These are phyloP conservation scores for Heterodera filipjevi DNA, from an alignment of 2,888 invertebrate genomes.

Conservation along the genomic window DNA sequence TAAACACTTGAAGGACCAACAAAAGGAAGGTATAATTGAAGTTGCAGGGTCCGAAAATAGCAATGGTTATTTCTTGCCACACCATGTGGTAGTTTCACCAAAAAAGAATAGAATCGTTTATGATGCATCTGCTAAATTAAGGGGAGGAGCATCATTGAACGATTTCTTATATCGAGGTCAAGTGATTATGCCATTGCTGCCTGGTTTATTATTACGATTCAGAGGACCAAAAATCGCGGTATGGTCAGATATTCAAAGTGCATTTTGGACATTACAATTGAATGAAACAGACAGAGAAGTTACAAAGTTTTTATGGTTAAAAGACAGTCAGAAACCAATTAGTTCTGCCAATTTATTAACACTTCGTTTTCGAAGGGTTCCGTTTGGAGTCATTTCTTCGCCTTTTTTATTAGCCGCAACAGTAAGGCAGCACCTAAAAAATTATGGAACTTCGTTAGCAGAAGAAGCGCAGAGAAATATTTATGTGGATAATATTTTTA, in stretches of 20 bases:
- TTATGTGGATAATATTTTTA: constrained; percentile 45
- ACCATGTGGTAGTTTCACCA: constrained; percentile 15
- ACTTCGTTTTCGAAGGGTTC: constrained; percentile 33
- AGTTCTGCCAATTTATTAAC: constrained; percentile 29
- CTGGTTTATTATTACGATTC: constrained; percentile 32
- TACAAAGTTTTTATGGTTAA: constrained; percentile 41
- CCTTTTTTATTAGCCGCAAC: constrained; percentile 32
- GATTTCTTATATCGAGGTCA: constrained; percentile 40
- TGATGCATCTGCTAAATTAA: constrained; percentile 42
- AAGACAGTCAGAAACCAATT: neutral
- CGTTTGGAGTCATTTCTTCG: constrained; percentile 39
- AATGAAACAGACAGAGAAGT: constrained; percentile 34
- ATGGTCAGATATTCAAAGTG: constrained; percentile 37
- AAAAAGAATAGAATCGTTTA: constrained; percentile 49
- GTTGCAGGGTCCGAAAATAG: too few relatives aligned
- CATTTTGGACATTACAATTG: constrained; percentile 32
- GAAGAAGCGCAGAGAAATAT: constrained; percentile 26
- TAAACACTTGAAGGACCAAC: constrained; percentile 28
- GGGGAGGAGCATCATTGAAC: constrained; percentile 28
- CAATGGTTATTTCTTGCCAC: constrained; percentile 20
- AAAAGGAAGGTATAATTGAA: neutral
- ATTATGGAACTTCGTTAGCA: constrained; percentile 19
- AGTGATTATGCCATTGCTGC: constrained; percentile 34
- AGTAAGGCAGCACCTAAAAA: constrained; percentile 10
- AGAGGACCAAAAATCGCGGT: constrained; percentile 16